Percentiles rank a stretch among this genome's conserved stretches.
phyloP scores from a whole-genome alignment of 2,888 invertebrate genomes.

The Thera obeliscata region DNA sequence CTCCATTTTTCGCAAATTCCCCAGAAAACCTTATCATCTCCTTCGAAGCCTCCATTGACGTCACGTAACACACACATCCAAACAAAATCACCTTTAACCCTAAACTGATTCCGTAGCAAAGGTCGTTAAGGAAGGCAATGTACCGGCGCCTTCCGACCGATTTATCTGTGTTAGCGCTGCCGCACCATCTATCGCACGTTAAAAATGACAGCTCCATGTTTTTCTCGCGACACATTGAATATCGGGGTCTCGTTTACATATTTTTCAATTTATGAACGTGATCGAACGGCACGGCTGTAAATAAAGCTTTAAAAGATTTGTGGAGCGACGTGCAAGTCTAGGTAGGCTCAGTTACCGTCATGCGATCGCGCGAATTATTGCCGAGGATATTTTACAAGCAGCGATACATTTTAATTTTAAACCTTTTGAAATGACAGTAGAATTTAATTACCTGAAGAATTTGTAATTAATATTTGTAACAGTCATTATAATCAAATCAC shows the following conservation, averaged over 20 bases:
- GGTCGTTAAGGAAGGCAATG: slow-evolving; percentile 81
- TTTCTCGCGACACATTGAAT: slow-evolving; percentile 72
- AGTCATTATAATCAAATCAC: background rate
- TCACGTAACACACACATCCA: slow-evolving; percentile 49
- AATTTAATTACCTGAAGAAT: slow-evolving; percentile 10
- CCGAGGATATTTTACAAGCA: slow-evolving; percentile 22
- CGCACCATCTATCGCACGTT: slow-evolving; percentile 70
- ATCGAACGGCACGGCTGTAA: slow-evolving; percentile 61
- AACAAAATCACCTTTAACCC: slow-evolving; percentile 77
- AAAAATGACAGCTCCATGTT: slow-evolving; percentile 78
- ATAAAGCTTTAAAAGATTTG: slow-evolving; percentile 63
- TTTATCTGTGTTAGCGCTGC: slow-evolving; percentile 64
- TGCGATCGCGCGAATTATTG: slow-evolving; percentile 28
- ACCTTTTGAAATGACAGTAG: slow-evolving; percentile 13
- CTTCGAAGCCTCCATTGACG: slow-evolving; percentile 52
- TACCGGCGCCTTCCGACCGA: slow-evolving; percentile 77
- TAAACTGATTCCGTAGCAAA: slow-evolving; percentile 74
- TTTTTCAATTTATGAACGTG: slow-evolving; percentile 72
- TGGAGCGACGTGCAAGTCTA: slow-evolving; percentile 42
- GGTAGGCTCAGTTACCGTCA: slow-evolving; percentile 41
- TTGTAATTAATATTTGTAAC: background rate
- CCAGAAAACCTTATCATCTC: slow-evolving; percentile 38
- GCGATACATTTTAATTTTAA: slow-evolving; percentile 24
- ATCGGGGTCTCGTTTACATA: slow-evolving; percentile 71
- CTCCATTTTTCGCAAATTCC: slow-evolving; percentile 9